Conservation (phyloP, 2,888 invertebrate genomes). For the Tribolium freemani region DNA sequence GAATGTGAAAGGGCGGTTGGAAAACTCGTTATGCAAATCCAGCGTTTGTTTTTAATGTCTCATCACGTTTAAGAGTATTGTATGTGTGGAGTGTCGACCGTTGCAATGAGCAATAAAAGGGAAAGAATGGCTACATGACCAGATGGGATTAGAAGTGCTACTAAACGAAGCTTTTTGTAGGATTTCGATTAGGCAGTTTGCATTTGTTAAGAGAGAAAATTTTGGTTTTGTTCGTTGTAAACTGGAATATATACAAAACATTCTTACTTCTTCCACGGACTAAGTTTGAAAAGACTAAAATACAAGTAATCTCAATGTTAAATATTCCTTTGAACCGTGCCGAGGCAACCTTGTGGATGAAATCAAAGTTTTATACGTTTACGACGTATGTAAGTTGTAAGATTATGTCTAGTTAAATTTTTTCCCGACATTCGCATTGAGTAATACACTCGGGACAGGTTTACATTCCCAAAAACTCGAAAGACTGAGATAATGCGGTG, state of each 20-base stretch:
- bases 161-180: not conserved
- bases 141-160: slow-evolving; percentile 21
- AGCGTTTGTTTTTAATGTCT: slow-evolving; percentile 39
- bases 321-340: slow-evolving; percentile 26
- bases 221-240: too few relatives aligned
- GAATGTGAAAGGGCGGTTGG: slow-evolving; percentile 38
- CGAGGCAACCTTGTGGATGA: slow-evolving; percentile 17
- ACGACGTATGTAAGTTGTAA: not conserved
- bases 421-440: not conserved
- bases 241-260: too few relatives aligned
- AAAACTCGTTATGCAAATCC: slow-evolving; percentile 44
- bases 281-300: not conserved
- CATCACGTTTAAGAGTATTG: slow-evolving; percentile 31
- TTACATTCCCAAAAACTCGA: not conserved
- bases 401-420: not conserved
- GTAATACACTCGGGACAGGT: not conserved
- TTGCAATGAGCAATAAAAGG: slow-evolving; percentile 33
- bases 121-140: slow-evolving; percentile 5
- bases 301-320: too few relatives aligned
- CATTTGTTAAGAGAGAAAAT: too few relatives aligned
- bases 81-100: slow-evolving; percentile 22
- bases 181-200: not conserved
- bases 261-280: not conserved
- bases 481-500: not conserved
- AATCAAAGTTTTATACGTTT: slow-evolving; percentile 3